Conservation (phyloP, 2,113 vertebrate genomes). For the Astatoreochromis straeleni region DNA sequence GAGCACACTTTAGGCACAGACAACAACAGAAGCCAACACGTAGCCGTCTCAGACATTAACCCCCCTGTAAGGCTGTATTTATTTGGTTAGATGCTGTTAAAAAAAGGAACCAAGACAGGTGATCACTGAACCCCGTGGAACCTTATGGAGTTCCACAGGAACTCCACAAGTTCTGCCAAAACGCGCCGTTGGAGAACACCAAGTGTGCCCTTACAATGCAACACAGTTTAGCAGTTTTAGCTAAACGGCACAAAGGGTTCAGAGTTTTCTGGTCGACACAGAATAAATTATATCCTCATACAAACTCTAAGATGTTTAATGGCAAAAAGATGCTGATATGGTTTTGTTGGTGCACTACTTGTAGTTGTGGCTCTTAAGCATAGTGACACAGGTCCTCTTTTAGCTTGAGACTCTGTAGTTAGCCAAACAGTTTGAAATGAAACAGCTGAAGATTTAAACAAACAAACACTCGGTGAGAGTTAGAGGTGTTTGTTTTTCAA, state of each 20-base stretch:
- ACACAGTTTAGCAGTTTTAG: not conserved
- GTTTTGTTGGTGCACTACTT: not conserved
- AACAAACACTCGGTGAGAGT: not conserved
- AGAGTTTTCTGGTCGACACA: not conserved
- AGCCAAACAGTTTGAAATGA: not conserved
- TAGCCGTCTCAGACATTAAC: not conserved
- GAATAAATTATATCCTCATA: not conserved
- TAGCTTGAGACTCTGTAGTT: not conserved
- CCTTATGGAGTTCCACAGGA: too few relatives aligned
- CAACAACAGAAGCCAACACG: not conserved
- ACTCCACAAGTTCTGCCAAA: not conserved
- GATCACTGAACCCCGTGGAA: too few relatives aligned
- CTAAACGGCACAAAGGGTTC: not conserved
- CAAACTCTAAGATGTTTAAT: not conserved
- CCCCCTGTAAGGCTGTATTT: not conserved
- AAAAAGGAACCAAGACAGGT: not conserved
- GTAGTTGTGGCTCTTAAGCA: not conserved
- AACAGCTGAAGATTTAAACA: not conserved
- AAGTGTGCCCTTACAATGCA: not conserved
- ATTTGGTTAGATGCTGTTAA: not conserved
- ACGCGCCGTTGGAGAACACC: not conserved
- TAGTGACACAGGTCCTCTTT: not conserved
- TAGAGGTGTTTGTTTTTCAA: not conserved
- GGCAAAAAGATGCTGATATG: not conserved
- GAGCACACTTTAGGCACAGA: not conserved